Percentiles rank a stretch among this genome's conserved stretches.
Conservation (phyloP, 2,113 vertebrate genomes). For the Ramphastos sulfuratus region DNA sequence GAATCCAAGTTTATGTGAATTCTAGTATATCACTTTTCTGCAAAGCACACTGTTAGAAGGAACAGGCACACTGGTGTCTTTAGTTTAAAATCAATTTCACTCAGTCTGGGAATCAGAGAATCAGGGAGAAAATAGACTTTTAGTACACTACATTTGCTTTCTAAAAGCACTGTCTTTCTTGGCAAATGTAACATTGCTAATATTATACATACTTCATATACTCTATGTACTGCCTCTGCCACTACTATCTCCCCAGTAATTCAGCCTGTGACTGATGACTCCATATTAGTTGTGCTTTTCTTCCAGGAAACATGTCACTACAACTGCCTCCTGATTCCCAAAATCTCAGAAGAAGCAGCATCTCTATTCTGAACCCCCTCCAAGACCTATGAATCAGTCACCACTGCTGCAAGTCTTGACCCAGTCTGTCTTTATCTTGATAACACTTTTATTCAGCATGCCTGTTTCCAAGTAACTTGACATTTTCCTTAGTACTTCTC, state of each 20-base stretch:
- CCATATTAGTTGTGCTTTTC: background rate
- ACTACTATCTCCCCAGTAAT: background rate
- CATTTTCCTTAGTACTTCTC: background rate
- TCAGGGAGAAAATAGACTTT: background rate
- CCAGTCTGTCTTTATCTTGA: background rate
- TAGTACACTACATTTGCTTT: background rate
- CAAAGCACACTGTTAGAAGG: background rate
- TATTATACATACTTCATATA: background rate
- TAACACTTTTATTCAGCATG: background rate
- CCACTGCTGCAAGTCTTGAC: background rate
- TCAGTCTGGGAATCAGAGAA: background rate
- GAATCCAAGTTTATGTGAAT: background rate
- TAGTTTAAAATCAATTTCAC: slow-evolving; percentile 18
- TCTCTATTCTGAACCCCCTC: background rate
- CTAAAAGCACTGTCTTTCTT: background rate
- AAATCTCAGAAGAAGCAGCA: background rate
- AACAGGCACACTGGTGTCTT: background rate
- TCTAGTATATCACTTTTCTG: background rate
- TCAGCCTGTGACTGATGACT: background rate
- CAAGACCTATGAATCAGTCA: background rate
- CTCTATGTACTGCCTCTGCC: background rate
- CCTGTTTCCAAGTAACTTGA: background rate
- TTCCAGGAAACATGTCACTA: background rate
- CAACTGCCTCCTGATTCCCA: background rate
- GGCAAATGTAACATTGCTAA: background rate